Conservation (phyloP, 2,113 vertebrate species). For the Burhinus oedicnemus region DNA sequence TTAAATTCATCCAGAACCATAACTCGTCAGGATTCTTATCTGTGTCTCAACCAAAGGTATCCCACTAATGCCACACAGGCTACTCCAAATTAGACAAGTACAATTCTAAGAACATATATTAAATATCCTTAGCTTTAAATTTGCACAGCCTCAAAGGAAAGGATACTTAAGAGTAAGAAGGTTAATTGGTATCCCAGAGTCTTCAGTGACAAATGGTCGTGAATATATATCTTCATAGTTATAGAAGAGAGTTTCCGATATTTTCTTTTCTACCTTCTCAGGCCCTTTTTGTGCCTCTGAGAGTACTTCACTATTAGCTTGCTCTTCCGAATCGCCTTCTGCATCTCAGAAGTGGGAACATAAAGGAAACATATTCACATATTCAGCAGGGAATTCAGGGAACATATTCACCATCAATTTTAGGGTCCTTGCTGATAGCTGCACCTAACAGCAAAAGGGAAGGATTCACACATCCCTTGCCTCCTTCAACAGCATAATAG, state of each 20-base stretch:
- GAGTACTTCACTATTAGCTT: neutral
- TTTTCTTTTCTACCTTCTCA: slow-evolving; percentile 52
- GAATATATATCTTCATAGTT: slow-evolving; percentile 79
- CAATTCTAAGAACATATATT: neutral
- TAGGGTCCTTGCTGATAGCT: neutral
- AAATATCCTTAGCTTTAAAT: neutral
- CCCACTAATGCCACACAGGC: neutral
- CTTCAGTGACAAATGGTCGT: slow-evolving; percentile 74
- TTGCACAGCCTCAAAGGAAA: neutral
- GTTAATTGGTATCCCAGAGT: slow-evolving; percentile 79
- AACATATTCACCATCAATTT: neutral
- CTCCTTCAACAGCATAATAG: neutral
- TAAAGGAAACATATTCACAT: neutral
- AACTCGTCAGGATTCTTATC: neutral
- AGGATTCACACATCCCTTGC: neutral
- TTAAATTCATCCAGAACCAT: neutral
- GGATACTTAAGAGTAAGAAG: slow-evolving; percentile 90
- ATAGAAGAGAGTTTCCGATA: slow-evolving; percentile 79
- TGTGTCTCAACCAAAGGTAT: neutral
- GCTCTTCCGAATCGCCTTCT: neutral
- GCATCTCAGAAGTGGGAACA: slow-evolving; percentile 6
- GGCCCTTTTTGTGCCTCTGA: neutral
- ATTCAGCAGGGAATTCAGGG: too few relatives aligned
- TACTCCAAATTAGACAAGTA: neutral
- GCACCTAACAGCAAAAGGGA: neutral